A percentile compares a stretch with the other conserved stretches of the same genome.
Evolutionary conservation across 2,888 invertebrate species (phyloP).

Genomic region (Monoplex corrugatus): DNA sequence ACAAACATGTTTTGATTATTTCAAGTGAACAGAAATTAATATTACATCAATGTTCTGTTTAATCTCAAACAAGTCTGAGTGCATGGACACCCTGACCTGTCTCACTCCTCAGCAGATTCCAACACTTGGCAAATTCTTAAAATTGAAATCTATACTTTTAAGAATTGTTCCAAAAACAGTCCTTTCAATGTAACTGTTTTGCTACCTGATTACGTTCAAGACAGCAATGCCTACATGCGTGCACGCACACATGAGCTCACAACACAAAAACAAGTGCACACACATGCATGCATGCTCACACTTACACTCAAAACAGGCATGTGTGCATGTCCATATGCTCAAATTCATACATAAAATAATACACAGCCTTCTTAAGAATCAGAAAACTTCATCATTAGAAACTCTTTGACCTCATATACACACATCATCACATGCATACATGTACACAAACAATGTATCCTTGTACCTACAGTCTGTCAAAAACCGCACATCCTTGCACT

Average conservation of each 20-base stretch:
- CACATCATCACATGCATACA: background rate
- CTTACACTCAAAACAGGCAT: conserved; percentile 27
- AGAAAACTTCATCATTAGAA: background rate
- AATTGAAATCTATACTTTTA: too few relatives aligned
- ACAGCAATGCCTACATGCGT: background rate
- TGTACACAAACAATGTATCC: background rate
- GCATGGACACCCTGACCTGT: too few relatives aligned
- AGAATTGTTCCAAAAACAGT: too few relatives aligned
- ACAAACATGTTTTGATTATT: too few relatives aligned
- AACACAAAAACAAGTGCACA: background rate
- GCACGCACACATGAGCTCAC: conserved; percentile 10
- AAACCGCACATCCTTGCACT: background rate
- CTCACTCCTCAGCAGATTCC: too few relatives aligned
- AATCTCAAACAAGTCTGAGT: too few relatives aligned
- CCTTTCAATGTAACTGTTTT: background rate
- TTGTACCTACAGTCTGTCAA: background rate
- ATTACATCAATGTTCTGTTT: too few relatives aligned
- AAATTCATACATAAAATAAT: background rate
- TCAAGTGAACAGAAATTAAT: too few relatives aligned
- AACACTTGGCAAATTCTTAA: too few relatives aligned
- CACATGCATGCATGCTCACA: background rate
- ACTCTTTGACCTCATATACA: background rate
- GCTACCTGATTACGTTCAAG: background rate
- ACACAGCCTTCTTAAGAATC: background rate
- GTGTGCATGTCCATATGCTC: background rate